A percentile compares a stretch with the other conserved stretches of the same genome.
These are phyloP conservation scores for Diaperis boleti DNA, from an alignment of 2,888 invertebrate species.

Conservation along the genomic window DNA sequence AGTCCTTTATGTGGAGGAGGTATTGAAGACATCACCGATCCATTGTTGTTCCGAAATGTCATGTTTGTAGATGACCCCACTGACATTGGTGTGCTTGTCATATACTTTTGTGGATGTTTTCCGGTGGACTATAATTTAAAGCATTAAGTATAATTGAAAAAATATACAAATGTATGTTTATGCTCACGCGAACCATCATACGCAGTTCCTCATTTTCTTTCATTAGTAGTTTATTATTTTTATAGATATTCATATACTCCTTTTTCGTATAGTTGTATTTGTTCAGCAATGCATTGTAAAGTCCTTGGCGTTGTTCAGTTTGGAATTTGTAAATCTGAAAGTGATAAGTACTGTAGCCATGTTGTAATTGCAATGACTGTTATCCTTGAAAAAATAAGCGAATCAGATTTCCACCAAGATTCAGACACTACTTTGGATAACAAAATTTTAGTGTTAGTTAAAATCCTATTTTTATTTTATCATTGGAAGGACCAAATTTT, in stretches of 20 bases:
- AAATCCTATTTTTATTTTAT: too few species aligned
- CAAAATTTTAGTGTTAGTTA: too few species aligned
- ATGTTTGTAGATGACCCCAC: slow-evolving; percentile 19
- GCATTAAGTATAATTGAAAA: background rate
- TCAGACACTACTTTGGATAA: too few species aligned
- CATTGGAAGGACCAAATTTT: too few species aligned
- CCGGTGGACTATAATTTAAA: slow-evolving; percentile 28
- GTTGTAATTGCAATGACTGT: too few species aligned
- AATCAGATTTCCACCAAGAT: too few species aligned
- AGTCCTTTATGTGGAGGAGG: background rate
- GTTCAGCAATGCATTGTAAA: slow-evolving; percentile 48
- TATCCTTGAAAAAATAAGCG: too few species aligned
- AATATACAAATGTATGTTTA: background rate
- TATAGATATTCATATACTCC: slow-evolving; percentile 53
- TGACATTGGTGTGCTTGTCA: slow-evolving; percentile 46
- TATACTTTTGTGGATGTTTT: slow-evolving; percentile 38
- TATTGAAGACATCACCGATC: slow-evolving; percentile 45
- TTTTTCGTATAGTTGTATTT: slow-evolving; percentile 59
- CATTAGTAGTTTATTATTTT: slow-evolving; percentile 51
- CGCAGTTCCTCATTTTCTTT: slow-evolving; percentile 55
- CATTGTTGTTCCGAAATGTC: slow-evolving; percentile 25
- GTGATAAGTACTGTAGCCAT: background rate
- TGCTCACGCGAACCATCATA: slow-evolving; percentile 49
- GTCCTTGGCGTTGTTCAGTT: slow-evolving; percentile 50
- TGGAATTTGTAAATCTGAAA: slow-evolving; percentile 57